Evolutionary conservation across 2,113 vertebrate species (phyloP), one percentile per base, ranked within the genome.

Genomic region (Phoxinus phoxinus): DNA sequence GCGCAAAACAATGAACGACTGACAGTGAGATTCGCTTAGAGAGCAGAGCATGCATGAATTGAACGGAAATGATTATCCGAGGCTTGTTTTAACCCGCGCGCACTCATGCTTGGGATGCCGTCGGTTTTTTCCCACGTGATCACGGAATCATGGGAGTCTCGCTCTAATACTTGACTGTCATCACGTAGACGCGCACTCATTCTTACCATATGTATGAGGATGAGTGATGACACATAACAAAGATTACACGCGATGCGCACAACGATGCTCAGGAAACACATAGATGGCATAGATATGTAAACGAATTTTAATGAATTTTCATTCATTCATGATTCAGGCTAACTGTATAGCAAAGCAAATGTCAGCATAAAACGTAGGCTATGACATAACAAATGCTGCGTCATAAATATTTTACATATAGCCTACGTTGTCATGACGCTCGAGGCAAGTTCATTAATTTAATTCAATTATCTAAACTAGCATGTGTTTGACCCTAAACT

Each of bases 101-200:
- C 65, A 44, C 32, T 51, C 13, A 21, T 13, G 46, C 61, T 44
- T 17, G 73, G 30, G 73, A 67, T 77, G 59, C 74, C 3, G 75
- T 61, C 27, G 79, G 44, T 23, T 82, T 61, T 35, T 63, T 19
- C 7, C 65, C 65, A 72, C 79, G 79, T 81, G 79, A 81, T 35
- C 61, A 32, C 25, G 41, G 61, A 61, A 81, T 81, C 78, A 67
- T 48, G 41, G 44, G 41, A 81, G 27, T 51, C 61, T 58, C 11
- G 78, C 59, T 30, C 61, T 46, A 53, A 59, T 67, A 90, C 90
- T 32, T 59, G 87, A 89, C 1, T 63, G 59, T 67, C 72, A 89
- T 91, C 92, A 93, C 89, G 91, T 92, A 93, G 65, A 30, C 91
- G 15, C 48, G 53, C 19, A 19, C 32, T 6, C 35, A 51, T 2